phyloP scores from a whole-genome alignment of 2,888 invertebrate species.

The Caenorhabditis angaria region DNA sequence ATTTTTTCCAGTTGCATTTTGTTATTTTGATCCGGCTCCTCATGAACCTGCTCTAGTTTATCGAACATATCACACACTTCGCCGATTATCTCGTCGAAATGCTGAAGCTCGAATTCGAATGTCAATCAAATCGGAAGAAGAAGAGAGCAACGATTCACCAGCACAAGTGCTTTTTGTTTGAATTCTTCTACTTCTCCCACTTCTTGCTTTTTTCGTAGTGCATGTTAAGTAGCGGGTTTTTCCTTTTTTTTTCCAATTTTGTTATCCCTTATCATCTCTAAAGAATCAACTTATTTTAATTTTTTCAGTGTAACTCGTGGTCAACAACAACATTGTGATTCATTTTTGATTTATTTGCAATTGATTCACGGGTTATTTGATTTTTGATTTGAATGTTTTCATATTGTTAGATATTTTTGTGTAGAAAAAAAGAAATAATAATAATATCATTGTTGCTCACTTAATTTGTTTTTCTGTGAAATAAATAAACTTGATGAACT shows the following conservation, averaged over 20 bases:
- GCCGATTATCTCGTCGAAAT: conserved; percentile 37
- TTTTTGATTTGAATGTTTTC: background rate
- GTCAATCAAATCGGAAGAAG: conserved; percentile 49
- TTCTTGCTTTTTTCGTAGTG: conserved; percentile 5
- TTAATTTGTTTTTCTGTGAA: too few relatives aligned
- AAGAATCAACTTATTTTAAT: too few relatives aligned
- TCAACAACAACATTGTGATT: conserved; percentile 40
- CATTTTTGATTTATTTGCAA: background rate
- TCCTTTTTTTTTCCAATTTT: background rate
- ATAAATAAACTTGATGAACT: too few relatives aligned
- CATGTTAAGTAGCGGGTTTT: background rate
- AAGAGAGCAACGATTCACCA: conserved; percentile 47
- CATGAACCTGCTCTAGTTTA: conserved; percentile 49
- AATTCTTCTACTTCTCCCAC: conserved; percentile 17
- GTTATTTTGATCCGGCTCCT: conserved; percentile 60
- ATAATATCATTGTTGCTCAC: too few relatives aligned
- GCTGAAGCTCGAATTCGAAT: conserved; percentile 40
- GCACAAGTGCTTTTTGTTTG: conserved; percentile 55
- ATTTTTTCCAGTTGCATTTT: conserved; percentile 55
- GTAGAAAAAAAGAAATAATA: background rate
- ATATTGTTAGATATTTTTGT: too few relatives aligned
- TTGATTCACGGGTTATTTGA: background rate
- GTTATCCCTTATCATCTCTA: background rate
- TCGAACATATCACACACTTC: conserved; percentile 46
- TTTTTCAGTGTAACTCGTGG: conserved; percentile 42